Conservation (phyloP, 2,113 vertebrate species). For the Urocitellus parryii region DNA sequence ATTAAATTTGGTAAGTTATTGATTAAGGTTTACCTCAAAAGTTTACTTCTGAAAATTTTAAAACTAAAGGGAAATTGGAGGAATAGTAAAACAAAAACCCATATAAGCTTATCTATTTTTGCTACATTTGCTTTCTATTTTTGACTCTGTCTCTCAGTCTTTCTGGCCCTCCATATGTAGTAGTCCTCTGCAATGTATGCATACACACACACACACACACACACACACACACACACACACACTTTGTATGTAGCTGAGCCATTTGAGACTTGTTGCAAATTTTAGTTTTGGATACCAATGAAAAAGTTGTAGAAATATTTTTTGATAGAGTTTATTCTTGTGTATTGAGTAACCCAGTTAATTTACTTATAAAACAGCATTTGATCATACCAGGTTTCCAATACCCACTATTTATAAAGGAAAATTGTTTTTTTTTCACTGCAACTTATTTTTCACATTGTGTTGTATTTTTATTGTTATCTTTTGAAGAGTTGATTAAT, state of each 20-base stretch:
- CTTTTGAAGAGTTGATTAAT: not conserved
- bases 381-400: not conserved
- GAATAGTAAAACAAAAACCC: not conserved
- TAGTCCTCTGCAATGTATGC: not conserved
- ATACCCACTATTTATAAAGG: not conserved
- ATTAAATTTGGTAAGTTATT: not conserved
- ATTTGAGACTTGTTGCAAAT: not conserved
- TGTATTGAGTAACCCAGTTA: not conserved
- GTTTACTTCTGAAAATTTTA: conserved; percentile 3
- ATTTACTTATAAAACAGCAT: not conserved
- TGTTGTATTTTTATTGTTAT: not conserved
- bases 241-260: not conserved
- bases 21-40: not conserved
- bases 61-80: not conserved
- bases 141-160: not conserved
- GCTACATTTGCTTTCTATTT: not conserved
- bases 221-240: not conserved
- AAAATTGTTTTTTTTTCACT: not conserved
- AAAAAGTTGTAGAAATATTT: not conserved
- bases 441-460: not conserved
- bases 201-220: not conserved
- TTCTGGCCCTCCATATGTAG: not conserved
- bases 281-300: not conserved
- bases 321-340: not conserved
- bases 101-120: not conserved